A percentile compares a stretch with the other conserved stretches of the same genome.
phyloP scores from a whole-genome alignment of 2,113 vertebrate genomes.

The Dendrocopos noguchii region DNA sequence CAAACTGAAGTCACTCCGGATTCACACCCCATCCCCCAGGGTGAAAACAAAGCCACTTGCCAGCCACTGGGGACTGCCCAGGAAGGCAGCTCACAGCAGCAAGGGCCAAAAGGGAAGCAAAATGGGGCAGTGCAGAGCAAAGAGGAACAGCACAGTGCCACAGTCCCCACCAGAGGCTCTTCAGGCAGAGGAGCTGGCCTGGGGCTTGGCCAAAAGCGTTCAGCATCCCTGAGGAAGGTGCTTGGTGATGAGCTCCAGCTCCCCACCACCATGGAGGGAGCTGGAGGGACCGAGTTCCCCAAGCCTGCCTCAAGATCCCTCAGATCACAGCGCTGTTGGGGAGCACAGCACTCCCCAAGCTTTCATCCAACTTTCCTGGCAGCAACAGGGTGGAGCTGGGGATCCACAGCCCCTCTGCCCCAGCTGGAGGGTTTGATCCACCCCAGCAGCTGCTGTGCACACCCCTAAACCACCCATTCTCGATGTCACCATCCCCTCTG shows the following conservation, averaged over 20 bases:
- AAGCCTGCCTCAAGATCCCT: background rate
- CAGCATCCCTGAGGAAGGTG: accelerated
- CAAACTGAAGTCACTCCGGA: accelerated
- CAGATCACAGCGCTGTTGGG: accelerated
- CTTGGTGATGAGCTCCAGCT: accelerated
- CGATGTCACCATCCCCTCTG: background rate
- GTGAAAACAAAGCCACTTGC: background rate
- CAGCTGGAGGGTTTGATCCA: background rate
- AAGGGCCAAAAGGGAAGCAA: background rate
- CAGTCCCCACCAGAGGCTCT: background rate
- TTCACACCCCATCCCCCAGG: accelerated
- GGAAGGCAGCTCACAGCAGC: accelerated
- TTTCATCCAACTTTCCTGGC: background rate
- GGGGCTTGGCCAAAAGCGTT: background rate
- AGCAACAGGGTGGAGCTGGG: accelerated
- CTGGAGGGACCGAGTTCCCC: background rate
- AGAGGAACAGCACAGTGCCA: accelerated
- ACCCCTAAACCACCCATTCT: background rate
- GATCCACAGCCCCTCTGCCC: too few species aligned
- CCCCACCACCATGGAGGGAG: background rate
- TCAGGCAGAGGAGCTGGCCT: background rate
- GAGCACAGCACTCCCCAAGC: background rate
- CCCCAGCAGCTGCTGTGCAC: too few species aligned
- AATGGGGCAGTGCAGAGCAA: background rate
- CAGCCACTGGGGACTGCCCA: background rate